Conservation (phyloP, 53 echinoderm and acorn worm species). For the Crossaster papposus region DNA sequence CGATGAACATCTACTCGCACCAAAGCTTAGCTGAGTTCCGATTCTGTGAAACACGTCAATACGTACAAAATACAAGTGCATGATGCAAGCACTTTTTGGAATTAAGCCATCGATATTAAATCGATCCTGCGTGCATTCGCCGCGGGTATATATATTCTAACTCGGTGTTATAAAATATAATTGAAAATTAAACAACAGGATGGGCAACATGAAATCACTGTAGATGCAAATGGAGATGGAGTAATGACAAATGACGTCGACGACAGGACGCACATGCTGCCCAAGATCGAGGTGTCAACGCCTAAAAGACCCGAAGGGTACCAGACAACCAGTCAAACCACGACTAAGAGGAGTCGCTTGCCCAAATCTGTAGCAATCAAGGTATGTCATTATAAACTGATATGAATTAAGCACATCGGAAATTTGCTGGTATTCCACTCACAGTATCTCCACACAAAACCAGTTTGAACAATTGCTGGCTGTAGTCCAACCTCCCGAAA, state of each 20-base stretch:
- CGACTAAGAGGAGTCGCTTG: constrained; percentile 12
- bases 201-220: constrained; percentile 4
- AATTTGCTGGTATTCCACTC: too few relatives aligned
- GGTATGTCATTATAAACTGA: constrained; percentile 6
- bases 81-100: too few relatives aligned
- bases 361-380: constrained; percentile 31
- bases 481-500: too few relatives aligned
- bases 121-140: not conserved
- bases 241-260: constrained; percentile 1
- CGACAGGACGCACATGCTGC: constrained; percentile 31
- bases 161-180: too few relatives aligned
- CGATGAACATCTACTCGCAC: too few relatives aligned
- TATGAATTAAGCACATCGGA: not conserved
- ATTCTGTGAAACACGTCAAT: too few relatives aligned
- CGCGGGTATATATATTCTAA: not conserved
- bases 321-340: not conserved
- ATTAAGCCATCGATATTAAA: too few relatives aligned
- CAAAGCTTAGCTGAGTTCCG: too few relatives aligned
- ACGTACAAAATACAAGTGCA: too few relatives aligned
- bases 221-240: constrained; percentile 6
- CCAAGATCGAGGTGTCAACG: constrained; percentile 22
- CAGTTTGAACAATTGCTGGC: too few relatives aligned
- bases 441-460: too few relatives aligned
- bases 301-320: constrained; percentile 1
- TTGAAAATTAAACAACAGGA: too few relatives aligned